These are phyloP conservation scores for Chrysolina oricalcia DNA, from an alignment of 2,888 invertebrate genomes.

Conservation along the genomic window DNA sequence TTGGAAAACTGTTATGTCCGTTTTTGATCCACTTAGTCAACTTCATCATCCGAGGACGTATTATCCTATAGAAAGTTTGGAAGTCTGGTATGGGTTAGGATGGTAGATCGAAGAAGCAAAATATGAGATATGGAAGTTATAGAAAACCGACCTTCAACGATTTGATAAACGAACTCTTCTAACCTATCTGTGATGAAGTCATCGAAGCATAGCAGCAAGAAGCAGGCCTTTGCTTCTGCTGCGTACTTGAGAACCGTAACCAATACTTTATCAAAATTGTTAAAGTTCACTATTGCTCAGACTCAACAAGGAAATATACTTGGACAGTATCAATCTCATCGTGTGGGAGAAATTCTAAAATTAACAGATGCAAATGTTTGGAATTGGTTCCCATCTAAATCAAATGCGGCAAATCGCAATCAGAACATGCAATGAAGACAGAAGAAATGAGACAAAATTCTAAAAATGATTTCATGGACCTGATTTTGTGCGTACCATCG, in stretches of 20 bases:
- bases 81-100: constrained; percentile 47
- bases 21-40: constrained; percentile 62
- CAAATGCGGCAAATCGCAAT: constrained; percentile 56
- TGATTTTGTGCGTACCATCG: not conserved
- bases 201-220: constrained; percentile 53
- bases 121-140: constrained; percentile 51
- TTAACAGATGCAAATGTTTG: constrained; percentile 42
- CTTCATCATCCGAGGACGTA: constrained; percentile 51
- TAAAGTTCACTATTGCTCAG: constrained; percentile 43
- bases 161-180: no score
- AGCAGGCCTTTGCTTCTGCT: not conserved
- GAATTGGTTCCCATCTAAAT: constrained; percentile 51
- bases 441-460: constrained; percentile 1
- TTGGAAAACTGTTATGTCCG: constrained; percentile 52
- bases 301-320: constrained; percentile 21
- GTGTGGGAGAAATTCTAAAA: constrained; percentile 54
- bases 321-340: constrained; percentile 42
- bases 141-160: constrained; percentile 45
- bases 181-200: constrained; percentile 45
- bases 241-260: not conserved
- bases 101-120: constrained; percentile 50
- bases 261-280: not conserved
- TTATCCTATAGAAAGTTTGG: constrained; percentile 59
- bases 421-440: constrained; percentile 20
- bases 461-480: constrained; percentile 28